Evolutionary conservation across 1,140 invertebrate genomes (phyloP).

Genomic region (Pollicipes pollicipes): DNA sequence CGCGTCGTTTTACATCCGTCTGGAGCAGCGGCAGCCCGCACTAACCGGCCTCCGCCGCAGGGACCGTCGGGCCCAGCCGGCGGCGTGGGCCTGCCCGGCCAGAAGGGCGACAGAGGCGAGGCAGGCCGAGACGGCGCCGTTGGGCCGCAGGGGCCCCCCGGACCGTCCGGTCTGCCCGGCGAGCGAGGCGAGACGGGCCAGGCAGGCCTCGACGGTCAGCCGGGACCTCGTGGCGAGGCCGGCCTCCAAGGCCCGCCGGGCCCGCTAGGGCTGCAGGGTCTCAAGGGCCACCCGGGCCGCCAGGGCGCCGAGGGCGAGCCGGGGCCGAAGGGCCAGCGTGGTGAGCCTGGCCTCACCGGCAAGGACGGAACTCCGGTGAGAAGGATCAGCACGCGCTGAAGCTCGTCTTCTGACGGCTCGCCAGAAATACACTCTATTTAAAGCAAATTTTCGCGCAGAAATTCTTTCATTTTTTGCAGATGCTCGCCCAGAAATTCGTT

Average conservation of each 20-base stretch:
- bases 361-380: constrained; percentile 11
- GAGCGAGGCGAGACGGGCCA: constrained; percentile 27
- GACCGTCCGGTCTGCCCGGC: constrained; percentile 24
- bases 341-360: constrained; percentile 4
- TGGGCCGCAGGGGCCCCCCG: constrained; percentile 22
- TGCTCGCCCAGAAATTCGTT: too few relatives aligned
- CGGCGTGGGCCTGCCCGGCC: constrained; percentile 22
- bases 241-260: constrained; percentile 31
- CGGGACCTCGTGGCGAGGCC: constrained; percentile 26
- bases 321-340: constrained; percentile 8
- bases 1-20: too few relatives aligned
- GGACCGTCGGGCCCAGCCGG: constrained; percentile 21
- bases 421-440: too few relatives aligned
- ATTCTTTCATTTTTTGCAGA: too few relatives aligned
- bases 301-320: constrained; percentile 11
- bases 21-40: too few relatives aligned
- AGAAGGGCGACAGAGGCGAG: constrained; percentile 26
- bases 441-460: too few relatives aligned
- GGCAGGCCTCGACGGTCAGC: constrained; percentile 22
- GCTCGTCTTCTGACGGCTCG: too few relatives aligned
- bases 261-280: constrained; percentile 23
- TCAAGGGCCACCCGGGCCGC: constrained; percentile 12
- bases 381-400: too few relatives aligned
- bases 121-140: constrained; percentile 24
- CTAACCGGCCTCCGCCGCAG: constrained; percentile 3